These are phyloP conservation scores for Dipodomys stephensi DNA, from an alignment of 2,113 vertebrate genomes.

Conservation along the genomic window DNA sequence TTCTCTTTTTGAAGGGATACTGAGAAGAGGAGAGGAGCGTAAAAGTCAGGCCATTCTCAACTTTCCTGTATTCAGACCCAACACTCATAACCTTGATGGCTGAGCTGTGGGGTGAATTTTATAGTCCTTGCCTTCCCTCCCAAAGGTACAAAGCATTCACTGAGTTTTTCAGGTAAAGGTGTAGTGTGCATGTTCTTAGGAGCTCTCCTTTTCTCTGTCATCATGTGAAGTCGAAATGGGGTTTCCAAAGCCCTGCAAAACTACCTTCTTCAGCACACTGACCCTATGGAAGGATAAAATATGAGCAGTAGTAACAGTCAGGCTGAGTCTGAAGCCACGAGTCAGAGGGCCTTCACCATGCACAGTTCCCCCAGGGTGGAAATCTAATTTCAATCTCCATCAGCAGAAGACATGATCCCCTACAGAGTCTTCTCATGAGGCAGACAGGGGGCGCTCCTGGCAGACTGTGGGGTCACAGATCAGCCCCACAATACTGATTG, in stretches of 20 bases:
- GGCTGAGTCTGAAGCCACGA: too few relatives aligned
- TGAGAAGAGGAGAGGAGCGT: background rate
- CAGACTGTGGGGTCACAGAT: too few relatives aligned
- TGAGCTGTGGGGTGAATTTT: background rate
- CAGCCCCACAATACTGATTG: background rate
- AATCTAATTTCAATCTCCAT: slow-evolving; percentile 25
- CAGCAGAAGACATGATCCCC: background rate
- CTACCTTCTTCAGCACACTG: slow-evolving; percentile 2
- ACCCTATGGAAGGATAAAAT: slow-evolving; percentile 28
- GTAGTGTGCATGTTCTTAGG: background rate
- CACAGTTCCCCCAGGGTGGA: background rate
- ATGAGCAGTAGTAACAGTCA: too few relatives aligned
- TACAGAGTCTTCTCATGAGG: too few relatives aligned
- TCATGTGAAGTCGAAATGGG: too few relatives aligned
- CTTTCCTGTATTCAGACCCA: background rate
- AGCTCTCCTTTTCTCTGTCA: background rate
- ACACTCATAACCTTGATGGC: background rate
- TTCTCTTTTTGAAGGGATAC: background rate
- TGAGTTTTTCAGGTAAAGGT: slow-evolving; percentile 45
- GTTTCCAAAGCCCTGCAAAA: background rate
- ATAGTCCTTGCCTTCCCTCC: slow-evolving; percentile 52
- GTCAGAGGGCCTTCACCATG: background rate
- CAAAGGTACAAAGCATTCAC: background rate
- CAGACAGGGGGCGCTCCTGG: too few relatives aligned
- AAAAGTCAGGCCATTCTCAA: background rate